Evolutionary conservation across 2,113 vertebrate species (phyloP), one percentile per base, ranked within the genome.

Genomic region (Rhinolophus ferrumequinum): DNA sequence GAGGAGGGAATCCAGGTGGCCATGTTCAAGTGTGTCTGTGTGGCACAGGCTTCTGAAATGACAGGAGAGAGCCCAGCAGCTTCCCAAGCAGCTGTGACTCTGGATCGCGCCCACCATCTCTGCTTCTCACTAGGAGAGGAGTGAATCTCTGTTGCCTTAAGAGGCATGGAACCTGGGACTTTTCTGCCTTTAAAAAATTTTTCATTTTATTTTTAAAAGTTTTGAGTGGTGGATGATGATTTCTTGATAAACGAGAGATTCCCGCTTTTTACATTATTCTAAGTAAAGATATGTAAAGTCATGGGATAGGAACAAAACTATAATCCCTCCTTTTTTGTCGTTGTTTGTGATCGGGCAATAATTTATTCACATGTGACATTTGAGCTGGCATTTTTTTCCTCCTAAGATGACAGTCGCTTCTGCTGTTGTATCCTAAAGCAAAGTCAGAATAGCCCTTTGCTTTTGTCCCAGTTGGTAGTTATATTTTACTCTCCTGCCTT

Each of bases 331-430:
- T 70, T 88, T 97, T 79, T 92, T 96, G 83, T 95, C 91, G 90
- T 95, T 96, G 91, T 96, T 97, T 96, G 56, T 60, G 89, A 92
- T 76, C 0, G 2, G 66, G 93, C 92, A 94, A 35, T 96, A 97
- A 97, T 97, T 94, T 97, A 98, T 97, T 98, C 95, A 41, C 79
- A 66, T 94, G 79, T 96, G 97, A 96, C 96, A 96, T 96, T 96
- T 97, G 97, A 95, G 96, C 93, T 92, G 94, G 88, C 95, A 82
- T 94, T 96, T 94, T 84, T 94, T 70, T 62, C 64, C 67, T 95
- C 44, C 86, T 52, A 88, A 95, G 88, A 93, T 95, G 94, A 96
- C 94, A 95, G 95, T 96, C n/a, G 76, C 91, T 91, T 95, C 95
- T 0, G 21, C 88, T 35, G 81, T 87, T 80, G 18, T 72, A 24